Evolutionary conservation across 2,113 vertebrate species (phyloP).

Genomic region (Eudyptes chrysolophus): DNA sequence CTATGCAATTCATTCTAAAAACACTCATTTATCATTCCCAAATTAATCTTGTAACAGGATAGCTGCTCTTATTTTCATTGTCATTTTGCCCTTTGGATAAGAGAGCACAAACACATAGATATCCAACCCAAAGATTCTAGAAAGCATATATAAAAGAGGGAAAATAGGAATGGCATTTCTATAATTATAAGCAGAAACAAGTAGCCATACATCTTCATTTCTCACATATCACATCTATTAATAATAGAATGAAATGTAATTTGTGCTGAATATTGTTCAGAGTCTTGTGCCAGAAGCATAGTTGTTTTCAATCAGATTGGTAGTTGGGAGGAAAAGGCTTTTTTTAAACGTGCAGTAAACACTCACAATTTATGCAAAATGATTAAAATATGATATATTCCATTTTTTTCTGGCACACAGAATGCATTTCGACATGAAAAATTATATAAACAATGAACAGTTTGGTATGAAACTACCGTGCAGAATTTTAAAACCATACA

Average conservation of each 20-base stretch:
- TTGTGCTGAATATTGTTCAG: conserved; percentile 48
- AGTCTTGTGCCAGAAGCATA: conserved; percentile 27
- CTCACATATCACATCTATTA: conserved; percentile 60
- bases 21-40: conserved; percentile 70
- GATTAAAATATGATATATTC: not conserved
- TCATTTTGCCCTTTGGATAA: conserved; percentile 51
- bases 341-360: conserved; percentile 4
- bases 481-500: not conserved
- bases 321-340: not conserved
- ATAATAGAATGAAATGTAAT: conserved; percentile 55
- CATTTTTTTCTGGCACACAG: not conserved
- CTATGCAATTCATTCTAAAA: conserved; percentile 65
- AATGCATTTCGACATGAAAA: conserved; percentile 29
- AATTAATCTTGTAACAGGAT: conserved; percentile 64
- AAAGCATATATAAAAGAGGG: conserved; percentile 11
- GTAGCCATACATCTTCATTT: conserved; percentile 69
- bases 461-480: conserved; percentile 31
- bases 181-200: conserved; percentile 67
- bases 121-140: not conserved
- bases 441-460: not conserved
- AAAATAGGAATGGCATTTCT: conserved; percentile 37
- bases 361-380: not conserved
- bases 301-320: conserved; percentile 34
- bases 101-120: conserved; percentile 39
- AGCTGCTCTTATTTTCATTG: conserved; percentile 51